Conservation (phyloP, 2,888 invertebrate species). For the Aproaerema taeniolella region DNA sequence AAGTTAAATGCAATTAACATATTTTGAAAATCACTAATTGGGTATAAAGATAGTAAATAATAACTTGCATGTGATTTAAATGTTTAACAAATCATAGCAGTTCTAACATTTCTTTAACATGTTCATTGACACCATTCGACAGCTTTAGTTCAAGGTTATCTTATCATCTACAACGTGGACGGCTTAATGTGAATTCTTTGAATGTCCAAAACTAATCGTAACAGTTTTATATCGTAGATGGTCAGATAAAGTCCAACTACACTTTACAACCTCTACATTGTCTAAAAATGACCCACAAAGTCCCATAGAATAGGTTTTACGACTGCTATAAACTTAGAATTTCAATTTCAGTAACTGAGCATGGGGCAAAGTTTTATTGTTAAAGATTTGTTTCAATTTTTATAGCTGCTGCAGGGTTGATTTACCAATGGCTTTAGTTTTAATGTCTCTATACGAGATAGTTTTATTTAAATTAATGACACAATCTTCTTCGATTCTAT, state of each 20-base stretch:
- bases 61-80: too few species aligned
- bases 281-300: slow-evolving; percentile 16
- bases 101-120: too few species aligned
- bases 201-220: neutral
- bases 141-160: too few species aligned
- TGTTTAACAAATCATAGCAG: too few species aligned
- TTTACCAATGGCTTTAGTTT: neutral
- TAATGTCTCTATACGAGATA: neutral
- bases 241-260: slow-evolving; percentile 1
- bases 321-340: slow-evolving; percentile 16
- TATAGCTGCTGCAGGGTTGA: neutral
- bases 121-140: too few species aligned
- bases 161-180: too few species aligned
- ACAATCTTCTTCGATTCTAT: too few species aligned
- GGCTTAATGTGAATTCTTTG: neutral
- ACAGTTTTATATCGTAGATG: slow-evolving; percentile 8
- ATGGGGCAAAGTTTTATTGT: slow-evolving; percentile 2
- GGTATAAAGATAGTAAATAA: too few species aligned
- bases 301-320: slow-evolving; percentile 11
- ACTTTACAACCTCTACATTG: slow-evolving; percentile 18
- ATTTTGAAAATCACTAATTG: too few species aligned
- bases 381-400: slow-evolving; percentile 2
- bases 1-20: too few species aligned
- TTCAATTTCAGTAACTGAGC: slow-evolving; percentile 6
- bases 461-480: too few species aligned